Conservation (phyloP, 2,888 invertebrate species). For the Parapristionchus giblindavisi region DNA sequence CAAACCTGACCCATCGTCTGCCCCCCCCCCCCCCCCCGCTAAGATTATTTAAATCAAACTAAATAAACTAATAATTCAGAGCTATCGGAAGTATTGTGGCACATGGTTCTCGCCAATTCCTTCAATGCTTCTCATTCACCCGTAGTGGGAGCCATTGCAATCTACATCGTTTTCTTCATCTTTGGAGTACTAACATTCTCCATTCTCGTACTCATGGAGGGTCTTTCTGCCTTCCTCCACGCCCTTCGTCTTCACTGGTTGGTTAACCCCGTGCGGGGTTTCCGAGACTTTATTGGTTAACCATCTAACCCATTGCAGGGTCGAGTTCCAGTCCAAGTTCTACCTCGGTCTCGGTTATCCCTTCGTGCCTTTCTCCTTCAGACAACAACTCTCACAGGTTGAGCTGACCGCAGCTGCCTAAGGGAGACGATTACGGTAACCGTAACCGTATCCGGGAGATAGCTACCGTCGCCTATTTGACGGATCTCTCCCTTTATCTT, state of each 20-base stretch:
- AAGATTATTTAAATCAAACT: too few species aligned
- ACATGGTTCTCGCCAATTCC: conserved; percentile 65
- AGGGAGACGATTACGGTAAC: too few species aligned
- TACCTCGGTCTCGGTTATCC: conserved; percentile 89
- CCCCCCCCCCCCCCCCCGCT: too few species aligned
- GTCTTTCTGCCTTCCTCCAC: conserved; percentile 93
- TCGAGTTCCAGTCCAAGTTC: conserved; percentile 98
- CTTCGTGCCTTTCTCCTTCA: conserved; percentile 93
- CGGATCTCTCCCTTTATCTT: too few species aligned
- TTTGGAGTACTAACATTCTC: conserved; percentile 91
- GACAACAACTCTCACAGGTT: conserved; percentile 70
- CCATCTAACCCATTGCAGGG: conserved; percentile 76
- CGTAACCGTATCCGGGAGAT: too few species aligned
- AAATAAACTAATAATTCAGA: too few species aligned
- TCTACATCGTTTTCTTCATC: conserved; percentile 85
- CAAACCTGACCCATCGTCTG: too few species aligned
- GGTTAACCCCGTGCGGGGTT: too few species aligned
- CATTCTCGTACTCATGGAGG: conserved; percentile 98
- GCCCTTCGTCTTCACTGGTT: conserved; percentile 68
- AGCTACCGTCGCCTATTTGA: too few species aligned
- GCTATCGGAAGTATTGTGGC: conserved; percentile 68
- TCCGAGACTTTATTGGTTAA: too few species aligned
- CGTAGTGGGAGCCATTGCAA: conserved; percentile 45
- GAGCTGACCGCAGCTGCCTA: conserved; percentile 58
- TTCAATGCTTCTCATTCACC: conserved; percentile 42